These are phyloP conservation scores for Neodiprion pinetum DNA, from an alignment of 1,140 invertebrate species.

Conservation along the genomic window DNA sequence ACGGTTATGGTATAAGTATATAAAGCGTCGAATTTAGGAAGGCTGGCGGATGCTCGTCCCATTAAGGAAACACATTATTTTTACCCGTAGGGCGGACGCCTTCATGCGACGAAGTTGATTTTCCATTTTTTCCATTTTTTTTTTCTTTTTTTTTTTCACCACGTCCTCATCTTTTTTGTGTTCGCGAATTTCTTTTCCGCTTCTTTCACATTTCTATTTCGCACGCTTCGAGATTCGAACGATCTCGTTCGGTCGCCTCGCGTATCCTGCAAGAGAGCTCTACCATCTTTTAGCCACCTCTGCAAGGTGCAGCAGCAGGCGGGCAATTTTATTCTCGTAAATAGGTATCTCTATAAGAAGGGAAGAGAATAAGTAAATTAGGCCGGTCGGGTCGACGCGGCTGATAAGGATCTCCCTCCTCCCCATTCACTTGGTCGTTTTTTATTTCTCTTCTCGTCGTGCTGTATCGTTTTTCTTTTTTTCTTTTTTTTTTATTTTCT, in stretches of 20 bases:
- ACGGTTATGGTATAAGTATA: slow-evolving; percentile 3
- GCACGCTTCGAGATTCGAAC: background rate
- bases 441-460: slow-evolving; percentile 20
- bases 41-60: background rate
- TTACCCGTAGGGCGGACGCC: background rate
- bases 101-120: background rate
- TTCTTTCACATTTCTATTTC: background rate
- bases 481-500: slow-evolving; percentile 39
- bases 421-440: slow-evolving; percentile 30
- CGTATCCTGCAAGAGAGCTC: too few species aligned
- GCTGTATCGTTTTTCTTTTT: slow-evolving; percentile 23
- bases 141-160: too few species aligned
- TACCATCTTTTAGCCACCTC: too few species aligned
- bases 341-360: slow-evolving; percentile 42
- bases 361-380: slow-evolving; percentile 60
- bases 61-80: slow-evolving; percentile 8
- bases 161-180: too few species aligned
- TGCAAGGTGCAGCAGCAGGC: slow-evolving; percentile 3
- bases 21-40: background rate
- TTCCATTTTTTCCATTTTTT: background rate
- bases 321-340: slow-evolving; percentile 58
- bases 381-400: slow-evolving; percentile 44
- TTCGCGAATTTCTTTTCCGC: too few species aligned
- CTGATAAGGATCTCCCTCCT: slow-evolving; percentile 55
- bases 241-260: background rate